A percentile compares a stretch with the other conserved stretches of the same genome.
phyloP scores from a whole-genome alignment of 2,888 invertebrate genomes.

The Autographa pulchrina region DNA sequence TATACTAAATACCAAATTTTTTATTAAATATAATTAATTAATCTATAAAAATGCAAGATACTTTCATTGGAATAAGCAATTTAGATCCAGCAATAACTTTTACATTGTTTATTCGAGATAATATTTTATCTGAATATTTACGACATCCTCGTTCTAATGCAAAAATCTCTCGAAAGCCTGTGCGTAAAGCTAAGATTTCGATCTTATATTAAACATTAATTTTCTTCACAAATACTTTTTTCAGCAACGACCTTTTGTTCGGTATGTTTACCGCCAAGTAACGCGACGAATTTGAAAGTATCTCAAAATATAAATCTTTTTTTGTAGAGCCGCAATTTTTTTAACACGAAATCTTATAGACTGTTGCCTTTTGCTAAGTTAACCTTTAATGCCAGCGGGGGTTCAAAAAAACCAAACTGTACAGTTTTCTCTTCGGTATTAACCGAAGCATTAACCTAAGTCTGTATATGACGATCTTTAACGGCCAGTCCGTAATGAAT shows the following conservation, averaged over 20 bases:
- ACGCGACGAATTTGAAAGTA: slow-evolving; percentile 64
- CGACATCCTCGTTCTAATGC: slow-evolving; percentile 59
- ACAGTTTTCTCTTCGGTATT: neutral
- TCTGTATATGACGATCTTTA: neutral
- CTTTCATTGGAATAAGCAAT: slow-evolving; percentile 35
- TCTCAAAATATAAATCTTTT: slow-evolving; percentile 63
- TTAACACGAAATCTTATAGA: slow-evolving; percentile 39
- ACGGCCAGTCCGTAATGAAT: slow-evolving; percentile 19
- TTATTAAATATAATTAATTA: neutral
- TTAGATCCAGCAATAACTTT: slow-evolving; percentile 33
- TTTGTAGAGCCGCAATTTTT: slow-evolving; percentile 51
- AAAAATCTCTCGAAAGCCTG: slow-evolving; percentile 59
- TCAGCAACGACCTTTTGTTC: slow-evolving; percentile 63
- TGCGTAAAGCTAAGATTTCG: slow-evolving; percentile 64
- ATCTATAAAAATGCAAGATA: slow-evolving; percentile 14
- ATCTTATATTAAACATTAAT: slow-evolving; percentile 70
- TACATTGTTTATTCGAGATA: slow-evolving; percentile 47
- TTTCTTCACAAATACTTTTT: slow-evolving; percentile 69
- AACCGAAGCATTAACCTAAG: neutral
- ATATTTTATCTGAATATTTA: slow-evolving; percentile 59
- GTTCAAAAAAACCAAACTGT: slow-evolving; percentile 12
- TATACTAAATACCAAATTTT: no score
- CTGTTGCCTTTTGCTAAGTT: slow-evolving; percentile 32
- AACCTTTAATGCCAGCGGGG: slow-evolving; percentile 16
- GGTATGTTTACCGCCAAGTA: slow-evolving; percentile 62